Evolutionary conservation across 2,888 invertebrate species (phyloP).

Genomic region (Chloroclystis v-ata): DNA sequence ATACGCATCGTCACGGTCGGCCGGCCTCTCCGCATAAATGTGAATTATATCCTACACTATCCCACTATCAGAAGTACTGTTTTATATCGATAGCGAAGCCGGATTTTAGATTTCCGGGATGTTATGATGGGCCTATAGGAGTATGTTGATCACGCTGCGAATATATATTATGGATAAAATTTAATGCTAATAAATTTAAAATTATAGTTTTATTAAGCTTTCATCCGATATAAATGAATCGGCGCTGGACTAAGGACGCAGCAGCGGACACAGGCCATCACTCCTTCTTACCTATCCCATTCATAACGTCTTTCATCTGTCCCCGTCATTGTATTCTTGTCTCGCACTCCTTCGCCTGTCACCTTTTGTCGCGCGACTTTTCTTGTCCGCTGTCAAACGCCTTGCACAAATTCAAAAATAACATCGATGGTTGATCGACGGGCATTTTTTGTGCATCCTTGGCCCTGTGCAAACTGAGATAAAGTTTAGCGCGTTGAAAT

Average conservation of each 20-base stretch:
- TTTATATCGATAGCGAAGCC: slow-evolving; percentile 68
- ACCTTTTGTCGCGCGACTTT: slow-evolving; percentile 64
- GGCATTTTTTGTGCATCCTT: slow-evolving; percentile 50
- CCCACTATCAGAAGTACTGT: slow-evolving; percentile 68
- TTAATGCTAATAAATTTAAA: too few species aligned
- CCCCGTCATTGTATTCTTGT: slow-evolving; percentile 54
- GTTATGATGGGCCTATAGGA: slow-evolving; percentile 48
- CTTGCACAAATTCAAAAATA: slow-evolving; percentile 78
- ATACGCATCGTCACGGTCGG: slow-evolving; percentile 61
- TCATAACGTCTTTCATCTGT: slow-evolving; percentile 72
- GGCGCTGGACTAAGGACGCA: slow-evolving; percentile 26
- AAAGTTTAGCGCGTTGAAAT: slow-evolving; percentile 61
- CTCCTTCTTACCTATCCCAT: slow-evolving; percentile 71
- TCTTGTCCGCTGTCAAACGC: slow-evolving; percentile 69
- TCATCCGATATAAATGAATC: neutral
- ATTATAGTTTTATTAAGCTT: neutral
- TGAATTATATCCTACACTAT: slow-evolving; percentile 73
- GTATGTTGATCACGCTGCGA: neutral
- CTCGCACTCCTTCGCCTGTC: slow-evolving; percentile 66
- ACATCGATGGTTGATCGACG: slow-evolving; percentile 48
- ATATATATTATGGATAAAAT: neutral
- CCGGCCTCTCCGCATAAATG: slow-evolving; percentile 65
- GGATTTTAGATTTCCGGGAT: slow-evolving; percentile 61
- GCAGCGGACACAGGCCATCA: slow-evolving; percentile 62
- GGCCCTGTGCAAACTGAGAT: slow-evolving; percentile 71